phyloP scores from a whole-genome alignment of 2,888 invertebrate genomes.

The Lacanobia wlatinum region DNA sequence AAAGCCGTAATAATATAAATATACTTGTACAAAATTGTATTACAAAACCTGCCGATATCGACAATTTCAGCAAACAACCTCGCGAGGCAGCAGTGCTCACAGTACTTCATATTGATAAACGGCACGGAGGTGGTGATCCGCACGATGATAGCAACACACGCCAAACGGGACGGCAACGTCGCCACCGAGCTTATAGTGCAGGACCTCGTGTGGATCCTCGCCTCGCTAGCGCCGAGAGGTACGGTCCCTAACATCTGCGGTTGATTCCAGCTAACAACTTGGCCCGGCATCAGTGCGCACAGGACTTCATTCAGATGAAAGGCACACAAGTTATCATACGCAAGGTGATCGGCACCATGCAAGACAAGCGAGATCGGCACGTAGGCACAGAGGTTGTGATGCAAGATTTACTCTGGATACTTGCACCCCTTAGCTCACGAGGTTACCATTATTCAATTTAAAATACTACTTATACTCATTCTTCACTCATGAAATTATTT shows the following conservation, averaged over 20 bases:
- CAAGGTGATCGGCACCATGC: constrained; percentile 84
- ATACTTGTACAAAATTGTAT: constrained; percentile 35
- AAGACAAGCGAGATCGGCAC: constrained; percentile 86
- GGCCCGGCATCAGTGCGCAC: constrained; percentile 84
- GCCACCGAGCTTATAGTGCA: constrained; percentile 89
- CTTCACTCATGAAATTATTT: constrained; percentile 4
- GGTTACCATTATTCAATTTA: constrained; percentile 76
- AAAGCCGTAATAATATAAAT: constrained; percentile 13
- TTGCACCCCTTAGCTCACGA: constrained; percentile 89
- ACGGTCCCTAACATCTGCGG: constrained; percentile 65
- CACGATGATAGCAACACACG: constrained; percentile 87
- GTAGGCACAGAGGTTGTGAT: constrained; percentile 85
- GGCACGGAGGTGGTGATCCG: constrained; percentile 91
- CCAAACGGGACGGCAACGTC: constrained; percentile 88
- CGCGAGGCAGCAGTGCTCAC: constrained; percentile 87
- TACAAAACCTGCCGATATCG: constrained; percentile 66
- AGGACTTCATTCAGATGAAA: constrained; percentile 87
- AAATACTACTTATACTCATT: constrained; percentile 14
- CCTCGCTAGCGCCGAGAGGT: constrained; percentile 91
- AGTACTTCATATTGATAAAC: constrained; percentile 89
- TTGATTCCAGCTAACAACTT: constrained; percentile 87
- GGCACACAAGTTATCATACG: constrained; percentile 89
- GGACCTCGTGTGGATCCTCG: constrained; percentile 91
- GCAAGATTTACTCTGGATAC: constrained; percentile 90
- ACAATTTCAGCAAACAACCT: constrained; percentile 89